Evolutionary conservation across 2,113 vertebrate genomes (phyloP).

Genomic region (Pollimyrus isidori): DNA sequence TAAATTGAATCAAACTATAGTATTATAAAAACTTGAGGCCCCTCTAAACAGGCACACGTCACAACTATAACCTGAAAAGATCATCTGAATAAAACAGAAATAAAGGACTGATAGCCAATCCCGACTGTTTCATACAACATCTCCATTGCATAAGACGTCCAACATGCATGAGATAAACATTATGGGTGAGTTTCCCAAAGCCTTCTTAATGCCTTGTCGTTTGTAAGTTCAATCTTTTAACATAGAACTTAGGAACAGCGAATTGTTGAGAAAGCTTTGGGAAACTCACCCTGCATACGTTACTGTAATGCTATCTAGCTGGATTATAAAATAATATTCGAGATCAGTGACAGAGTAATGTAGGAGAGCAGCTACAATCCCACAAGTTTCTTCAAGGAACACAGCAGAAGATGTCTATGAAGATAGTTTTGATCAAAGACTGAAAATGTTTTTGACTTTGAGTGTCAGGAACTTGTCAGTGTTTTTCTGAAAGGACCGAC

Average conservation of each 20-base stretch:
- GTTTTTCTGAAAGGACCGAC: neutral
- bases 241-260: too few relatives aligned
- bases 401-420: neutral
- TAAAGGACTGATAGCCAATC: neutral
- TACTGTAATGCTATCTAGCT: neutral
- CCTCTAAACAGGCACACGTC: neutral
- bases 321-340: neutral
- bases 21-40: neutral
- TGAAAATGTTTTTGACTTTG: neutral
- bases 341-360: neutral
- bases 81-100: neutral
- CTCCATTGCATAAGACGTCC: too few relatives aligned
- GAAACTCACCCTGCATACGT: neutral
- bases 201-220: too few relatives aligned
- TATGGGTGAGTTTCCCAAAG: neutral
- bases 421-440: neutral
- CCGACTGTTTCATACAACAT: neutral
- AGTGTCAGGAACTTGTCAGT: neutral
- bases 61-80: neutral
- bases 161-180: neutral
- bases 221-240: too few relatives aligned
- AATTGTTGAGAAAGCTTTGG: too few relatives aligned
- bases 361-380: neutral
- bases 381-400: neutral
- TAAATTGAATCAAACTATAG: neutral